Conservation (phyloP, 2,113 vertebrate species). For the Ivindomyrus marchei region DNA sequence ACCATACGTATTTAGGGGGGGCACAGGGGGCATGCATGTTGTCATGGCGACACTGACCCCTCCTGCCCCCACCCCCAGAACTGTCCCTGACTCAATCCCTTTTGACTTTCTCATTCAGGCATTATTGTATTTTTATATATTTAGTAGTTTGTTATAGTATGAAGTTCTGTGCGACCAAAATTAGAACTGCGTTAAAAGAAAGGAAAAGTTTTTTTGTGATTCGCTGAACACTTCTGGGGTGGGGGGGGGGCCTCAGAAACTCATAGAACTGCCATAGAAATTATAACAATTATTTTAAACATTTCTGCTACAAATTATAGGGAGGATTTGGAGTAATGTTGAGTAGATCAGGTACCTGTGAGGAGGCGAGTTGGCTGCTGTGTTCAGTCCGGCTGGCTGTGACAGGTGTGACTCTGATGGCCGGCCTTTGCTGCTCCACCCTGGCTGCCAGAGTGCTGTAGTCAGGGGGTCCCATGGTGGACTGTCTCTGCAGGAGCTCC, state of each 20-base stretch:
- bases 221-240: neutral
- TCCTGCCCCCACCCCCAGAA: no score
- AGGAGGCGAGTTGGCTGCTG: constrained; percentile 56
- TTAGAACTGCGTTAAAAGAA: neutral
- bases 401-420: constrained; percentile 55
- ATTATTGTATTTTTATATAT: neutral
- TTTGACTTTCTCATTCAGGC: neutral
- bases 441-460: constrained; percentile 83
- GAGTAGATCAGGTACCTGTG: constrained; percentile 13
- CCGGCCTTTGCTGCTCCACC: constrained; percentile 68
- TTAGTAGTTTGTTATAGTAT: neutral
- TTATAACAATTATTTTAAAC: neutral
- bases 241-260: no score
- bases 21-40: no score
- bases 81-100: neutral
- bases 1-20: no score
- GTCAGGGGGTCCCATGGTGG: constrained; percentile 73
- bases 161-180: neutral
- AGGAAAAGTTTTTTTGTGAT: neutral
- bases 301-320: neutral
- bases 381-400: constrained; percentile 66
- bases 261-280: neutral
- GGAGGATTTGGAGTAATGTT: neutral
- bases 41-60: no score
- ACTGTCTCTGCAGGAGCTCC: constrained; percentile 86